Percentiles rank a stretch among this genome's conserved stretches.
Conservation (phyloP, 2,888 invertebrate genomes). For the Caenorhabditis sp. region DNA sequence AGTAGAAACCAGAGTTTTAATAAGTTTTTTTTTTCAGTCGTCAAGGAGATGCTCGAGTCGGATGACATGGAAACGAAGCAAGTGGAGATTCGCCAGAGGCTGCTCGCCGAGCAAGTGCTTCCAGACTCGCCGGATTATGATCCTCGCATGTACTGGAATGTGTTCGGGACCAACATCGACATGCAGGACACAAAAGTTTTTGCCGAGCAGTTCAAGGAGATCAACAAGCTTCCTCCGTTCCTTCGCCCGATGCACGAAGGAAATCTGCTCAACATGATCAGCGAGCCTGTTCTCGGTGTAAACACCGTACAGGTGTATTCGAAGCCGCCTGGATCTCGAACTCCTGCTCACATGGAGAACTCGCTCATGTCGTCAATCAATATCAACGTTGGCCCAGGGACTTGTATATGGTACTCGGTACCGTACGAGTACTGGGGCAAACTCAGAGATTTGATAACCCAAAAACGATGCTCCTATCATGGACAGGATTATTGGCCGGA, state of each 20-base stretch:
- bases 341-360: slow-evolving; percentile 31
- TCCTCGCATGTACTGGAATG: too few relatives aligned
- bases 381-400: slow-evolving; percentile 5
- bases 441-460: background rate
- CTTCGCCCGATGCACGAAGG: background rate
- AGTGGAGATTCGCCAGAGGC: too few relatives aligned
- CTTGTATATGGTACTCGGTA: slow-evolving; percentile 6
- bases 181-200: too few relatives aligned
- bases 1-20: too few relatives aligned
- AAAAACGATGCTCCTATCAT: background rate
- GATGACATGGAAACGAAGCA: too few relatives aligned
- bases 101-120: too few relatives aligned
- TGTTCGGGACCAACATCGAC: too few relatives aligned
- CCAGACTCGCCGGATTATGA: too few relatives aligned
- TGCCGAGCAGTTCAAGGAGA: background rate
- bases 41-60: too few relatives aligned
- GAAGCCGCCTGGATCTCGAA: background rate
- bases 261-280: background rate
- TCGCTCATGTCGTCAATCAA: slow-evolving; percentile 23
- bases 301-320: slow-evolving; percentile 30
- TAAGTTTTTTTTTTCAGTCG: background rate
- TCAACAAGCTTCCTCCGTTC: background rate
- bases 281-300: background rate
- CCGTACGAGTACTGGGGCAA: slow-evolving; percentile 28
- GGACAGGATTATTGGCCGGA: slow-evolving; percentile 9